phyloP scores from a whole-genome alignment of 1,140 invertebrate genomes.

The Harlomillsia oculata region DNA sequence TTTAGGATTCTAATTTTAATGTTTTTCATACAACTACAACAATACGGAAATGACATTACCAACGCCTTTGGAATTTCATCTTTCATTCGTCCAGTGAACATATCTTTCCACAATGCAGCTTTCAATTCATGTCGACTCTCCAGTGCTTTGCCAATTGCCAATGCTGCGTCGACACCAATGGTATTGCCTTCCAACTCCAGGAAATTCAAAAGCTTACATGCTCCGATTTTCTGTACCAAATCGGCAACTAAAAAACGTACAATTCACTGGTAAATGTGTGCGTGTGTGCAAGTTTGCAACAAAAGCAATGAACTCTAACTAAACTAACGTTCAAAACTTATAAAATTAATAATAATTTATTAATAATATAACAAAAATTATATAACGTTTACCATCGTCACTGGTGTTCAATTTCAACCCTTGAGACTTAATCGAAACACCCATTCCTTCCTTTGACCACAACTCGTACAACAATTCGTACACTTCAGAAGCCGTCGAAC shows the following conservation, averaged over 20 bases:
- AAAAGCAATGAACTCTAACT: not conserved
- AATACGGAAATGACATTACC: slow-evolving; percentile 45
- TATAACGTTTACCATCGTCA: slow-evolving; percentile 51
- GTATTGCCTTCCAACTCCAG: slow-evolving; percentile 88
- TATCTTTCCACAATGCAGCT: slow-evolving; percentile 83
- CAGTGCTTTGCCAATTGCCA: slow-evolving; percentile 70
- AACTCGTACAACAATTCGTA: too few relatives aligned
- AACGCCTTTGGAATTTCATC: slow-evolving; percentile 87
- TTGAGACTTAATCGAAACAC: slow-evolving; percentile 57
- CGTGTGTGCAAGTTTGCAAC: not conserved
- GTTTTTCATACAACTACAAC: too few relatives aligned
- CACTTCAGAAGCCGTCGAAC: too few relatives aligned
- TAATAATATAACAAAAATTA: not conserved
- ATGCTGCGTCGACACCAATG: slow-evolving; percentile 74
- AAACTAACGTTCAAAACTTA: too few relatives aligned
- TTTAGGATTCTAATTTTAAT: too few relatives aligned
- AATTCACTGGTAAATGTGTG: too few relatives aligned
- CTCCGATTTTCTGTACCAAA: slow-evolving; percentile 54
- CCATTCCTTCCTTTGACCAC: too few relatives aligned
- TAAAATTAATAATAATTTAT: not conserved
- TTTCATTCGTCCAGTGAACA: slow-evolving; percentile 90
- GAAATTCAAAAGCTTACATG: slow-evolving; percentile 52
- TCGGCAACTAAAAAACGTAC: slow-evolving; percentile 48
- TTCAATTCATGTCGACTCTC: slow-evolving; percentile 64
- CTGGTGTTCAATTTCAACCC: slow-evolving; percentile 55